Base-by-base conservation (phyloP, 2,888 invertebrate species). In the Toxonevra muliebris region DNA sequence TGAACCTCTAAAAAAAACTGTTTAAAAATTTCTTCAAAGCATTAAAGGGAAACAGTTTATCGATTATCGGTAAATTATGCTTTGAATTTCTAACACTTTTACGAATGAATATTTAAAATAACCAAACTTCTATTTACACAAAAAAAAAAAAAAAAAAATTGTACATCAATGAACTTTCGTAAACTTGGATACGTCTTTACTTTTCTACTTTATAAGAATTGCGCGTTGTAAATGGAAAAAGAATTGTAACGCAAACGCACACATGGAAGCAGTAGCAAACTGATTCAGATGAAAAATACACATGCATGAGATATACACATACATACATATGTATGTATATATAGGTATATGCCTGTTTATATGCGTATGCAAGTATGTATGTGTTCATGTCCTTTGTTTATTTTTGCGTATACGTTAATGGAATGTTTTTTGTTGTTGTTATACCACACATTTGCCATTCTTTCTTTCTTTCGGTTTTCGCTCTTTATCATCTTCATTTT, bases 61-160 rank as follows among this genome's bases (percentile, higher is more conserved):
- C 48, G 4, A 19, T 20, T 57, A 57, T 11, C 40, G 65, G 62
- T 52, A 43, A 61, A 66, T 19, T 69, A 62, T 66, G 58, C 64
- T 54, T 45, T 15, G 63, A 11, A 17, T 45, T 15, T 58, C 41
- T 7, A 48, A 30, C 30, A 30, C 30, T 30, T 17, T 20, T 59
- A 3, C 43, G 17, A 41, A 45, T 48, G 30, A 48, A 48, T 45
- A 15, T 58, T 11, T 9, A 53, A n/a, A 11, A n/a, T 53, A 12
- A 10, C 15, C 15, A 53, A 19, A 53, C n/a, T 10, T 53, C 3
- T 2, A 11, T 20, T 53, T 12, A 53, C 8, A 11, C 30, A 30
- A 30, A 30, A 30, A 30, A 30, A 30, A 7, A 30, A 30, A 30
- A 30, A 30, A 30, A 30, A 30, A 30, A 30, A 30, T 30, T 30